Evolutionary conservation across 2,113 vertebrate genomes (phyloP).

Genomic region (Mystacornis crossleyi): DNA sequence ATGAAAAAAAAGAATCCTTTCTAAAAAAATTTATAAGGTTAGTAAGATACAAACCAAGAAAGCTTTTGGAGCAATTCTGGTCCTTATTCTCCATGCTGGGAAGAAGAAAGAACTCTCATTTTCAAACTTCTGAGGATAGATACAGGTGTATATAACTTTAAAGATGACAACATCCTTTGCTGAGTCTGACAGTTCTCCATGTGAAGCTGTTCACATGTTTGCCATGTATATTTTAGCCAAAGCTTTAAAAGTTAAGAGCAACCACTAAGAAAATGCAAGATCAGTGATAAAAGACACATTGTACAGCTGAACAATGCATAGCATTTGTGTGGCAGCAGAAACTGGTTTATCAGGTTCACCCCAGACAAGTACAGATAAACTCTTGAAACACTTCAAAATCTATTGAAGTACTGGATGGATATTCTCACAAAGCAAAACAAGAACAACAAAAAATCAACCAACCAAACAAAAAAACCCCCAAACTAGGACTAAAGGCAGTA

Average conservation of each 20-base stretch:
- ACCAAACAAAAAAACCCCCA: background rate
- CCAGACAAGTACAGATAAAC: background rate
- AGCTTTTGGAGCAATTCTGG: background rate
- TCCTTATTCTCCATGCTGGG: background rate
- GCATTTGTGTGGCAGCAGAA: background rate
- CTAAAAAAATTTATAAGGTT: background rate
- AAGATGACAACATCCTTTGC: background rate
- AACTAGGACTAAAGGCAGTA: background rate
- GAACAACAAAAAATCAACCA: background rate
- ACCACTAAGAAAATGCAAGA: background rate
- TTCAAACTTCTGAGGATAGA: background rate
- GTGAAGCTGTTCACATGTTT: background rate
- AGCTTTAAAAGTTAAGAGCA: background rate
- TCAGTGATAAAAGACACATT: background rate
- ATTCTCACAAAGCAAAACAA: background rate
- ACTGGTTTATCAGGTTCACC: slow-evolving; percentile 13
- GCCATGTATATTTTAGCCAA: background rate
- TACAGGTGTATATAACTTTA: background rate
- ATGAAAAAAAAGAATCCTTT: background rate
- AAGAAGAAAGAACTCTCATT: background rate
- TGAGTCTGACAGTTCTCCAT: background rate
- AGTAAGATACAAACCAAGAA: background rate
- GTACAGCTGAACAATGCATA: background rate
- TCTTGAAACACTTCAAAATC: background rate
- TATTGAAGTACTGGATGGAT: background rate